phyloP scores from a whole-genome alignment of 2,888 invertebrate species.

The Melanchra persicariae region DNA sequence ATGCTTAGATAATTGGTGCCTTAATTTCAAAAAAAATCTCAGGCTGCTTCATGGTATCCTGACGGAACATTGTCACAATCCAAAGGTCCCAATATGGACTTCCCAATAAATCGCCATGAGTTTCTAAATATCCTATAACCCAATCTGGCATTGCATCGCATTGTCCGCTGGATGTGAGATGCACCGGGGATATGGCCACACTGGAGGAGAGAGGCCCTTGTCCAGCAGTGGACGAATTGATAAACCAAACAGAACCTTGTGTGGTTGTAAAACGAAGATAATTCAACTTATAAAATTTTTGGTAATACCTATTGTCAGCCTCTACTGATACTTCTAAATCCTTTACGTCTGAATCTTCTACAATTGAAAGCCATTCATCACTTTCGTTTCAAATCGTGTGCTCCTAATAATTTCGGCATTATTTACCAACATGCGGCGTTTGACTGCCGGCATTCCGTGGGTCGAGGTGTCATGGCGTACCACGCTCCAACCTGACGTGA shows the following conservation, averaged over 20 bases:
- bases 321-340: background rate
- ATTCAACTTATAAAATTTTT: background rate
- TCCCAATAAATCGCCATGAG: background rate
- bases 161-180: no score
- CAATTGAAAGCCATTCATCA: background rate
- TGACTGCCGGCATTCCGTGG: slow-evolving; percentile 11
- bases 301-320: no score
- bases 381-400: background rate
- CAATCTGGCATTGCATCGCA: background rate
- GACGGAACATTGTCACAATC: background rate
- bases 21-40: background rate
- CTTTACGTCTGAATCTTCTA: background rate
- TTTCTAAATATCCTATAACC: background rate
- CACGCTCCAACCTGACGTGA: slow-evolving; percentile 42
- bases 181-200: no score
- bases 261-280: background rate
- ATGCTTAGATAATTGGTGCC: background rate
- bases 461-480: slow-evolving; percentile 52
- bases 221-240: no score
- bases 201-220: no score
- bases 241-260: background rate
- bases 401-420: slow-evolving; percentile 12
- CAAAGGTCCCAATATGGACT: no score
- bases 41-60: background rate
- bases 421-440: slow-evolving; percentile 53